Evolutionary conservation across 2,888 invertebrate genomes (phyloP), one percentile per base, ranked within the genome.

Genomic region (Dorcus parallelipipedus): DNA sequence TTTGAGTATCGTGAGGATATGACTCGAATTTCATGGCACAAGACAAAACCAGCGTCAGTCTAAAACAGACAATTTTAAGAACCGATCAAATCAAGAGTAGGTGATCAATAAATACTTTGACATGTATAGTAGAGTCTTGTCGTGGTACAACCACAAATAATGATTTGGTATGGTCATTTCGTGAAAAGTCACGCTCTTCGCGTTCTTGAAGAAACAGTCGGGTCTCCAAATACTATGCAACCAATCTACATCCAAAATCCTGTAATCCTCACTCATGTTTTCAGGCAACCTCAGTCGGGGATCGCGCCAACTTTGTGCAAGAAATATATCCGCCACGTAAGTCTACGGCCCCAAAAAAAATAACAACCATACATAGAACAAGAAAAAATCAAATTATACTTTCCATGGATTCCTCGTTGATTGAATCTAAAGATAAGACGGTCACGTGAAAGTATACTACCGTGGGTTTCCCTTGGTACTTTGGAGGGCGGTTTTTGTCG

Each of bases 121-220:
- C 93, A 94, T 95, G 76, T 95, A 95, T 33, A 95, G 85, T 62
- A 95, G 80, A 0, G 93, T 93, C 78, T 95, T 95, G 76, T 95
- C 94, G 71, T 93, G 92, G 71, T 94, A 94, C 60, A 95, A 78
- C 93, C 94, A 94, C 9, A 95, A 81, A 75, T 95, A 95, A 77
- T 95, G 94, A 74, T 95, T 95, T 0, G 95, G 94, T 76, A 95
- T 93, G 75, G 93, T 93, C 93, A 95, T 94, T 80, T 94, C 93
- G 69, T 95, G 95, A 73, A 95, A 94, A 10, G 93, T 93, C 42
- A 87, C 94, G 73, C 93, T 92, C 79, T 95, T 95, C 14, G 94
- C 94, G 76, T 94, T 95, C 79, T 94, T 94, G 78, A 95, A 94
- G 80, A 95, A 95, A 76, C 93, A 93, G 79, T 95, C 95, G 0